A percentile compares a stretch with the other conserved stretches of the same genome.
phyloP scores from a whole-genome alignment of 2,797 vertebrate species.

The Danio albolineatus region DNA sequence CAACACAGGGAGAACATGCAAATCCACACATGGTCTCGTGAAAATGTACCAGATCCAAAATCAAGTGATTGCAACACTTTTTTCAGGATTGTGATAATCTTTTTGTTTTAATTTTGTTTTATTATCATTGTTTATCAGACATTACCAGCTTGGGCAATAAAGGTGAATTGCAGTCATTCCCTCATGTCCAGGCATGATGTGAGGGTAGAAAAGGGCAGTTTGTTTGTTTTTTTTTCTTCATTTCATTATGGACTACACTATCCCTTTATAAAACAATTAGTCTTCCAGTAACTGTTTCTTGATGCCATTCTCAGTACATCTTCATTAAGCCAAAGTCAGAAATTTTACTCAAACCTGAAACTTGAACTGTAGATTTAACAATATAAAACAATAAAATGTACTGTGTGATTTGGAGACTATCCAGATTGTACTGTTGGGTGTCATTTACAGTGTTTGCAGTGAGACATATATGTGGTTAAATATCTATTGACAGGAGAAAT shows the following conservation, averaged over 20 bases:
- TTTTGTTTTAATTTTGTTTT: too few relatives aligned
- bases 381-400: slow-evolving; percentile 63
- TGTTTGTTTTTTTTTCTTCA: too few relatives aligned
- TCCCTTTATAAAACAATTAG: slow-evolving; percentile 55
- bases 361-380: slow-evolving; percentile 67
- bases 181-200: background rate
- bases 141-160: too few relatives aligned
- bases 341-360: slow-evolving; percentile 56
- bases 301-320: background rate
- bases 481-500: slow-evolving; percentile 69
- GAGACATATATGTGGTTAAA: slow-evolving; percentile 75
- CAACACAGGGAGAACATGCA: too few relatives aligned
- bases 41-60: too few relatives aligned
- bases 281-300: slow-evolving; percentile 26
- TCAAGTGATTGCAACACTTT: too few relatives aligned
- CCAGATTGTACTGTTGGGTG: slow-evolving; percentile 72
- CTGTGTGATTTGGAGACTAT: slow-evolving; percentile 74
- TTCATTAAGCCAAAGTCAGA: slow-evolving; percentile 51
- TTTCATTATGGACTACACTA: slow-evolving; percentile 4
- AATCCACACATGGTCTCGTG: too few relatives aligned
- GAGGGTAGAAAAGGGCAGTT: background rate
- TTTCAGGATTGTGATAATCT: too few relatives aligned
- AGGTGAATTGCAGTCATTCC: background rate
- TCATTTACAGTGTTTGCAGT: slow-evolving; percentile 70
- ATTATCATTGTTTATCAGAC: too few relatives aligned